Evolutionary conservation across 2,888 invertebrate genomes (phyloP), one percentile per base, ranked within the genome.

Genomic region (Tetramorium bicarinatum): DNA sequence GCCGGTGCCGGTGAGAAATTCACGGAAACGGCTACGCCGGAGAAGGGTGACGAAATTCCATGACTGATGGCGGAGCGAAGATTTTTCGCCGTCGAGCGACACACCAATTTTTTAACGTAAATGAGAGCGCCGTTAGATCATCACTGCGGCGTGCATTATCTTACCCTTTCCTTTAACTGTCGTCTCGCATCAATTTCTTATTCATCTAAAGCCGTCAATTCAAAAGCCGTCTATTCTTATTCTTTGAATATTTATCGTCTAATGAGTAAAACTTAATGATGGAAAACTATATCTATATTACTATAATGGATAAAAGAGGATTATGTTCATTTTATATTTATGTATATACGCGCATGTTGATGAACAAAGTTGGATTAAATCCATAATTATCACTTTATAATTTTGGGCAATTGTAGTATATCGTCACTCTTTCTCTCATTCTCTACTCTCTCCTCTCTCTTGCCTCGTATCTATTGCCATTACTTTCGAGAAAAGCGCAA

Each of bases 1-100:
- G 47, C 66, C 47, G 47, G 83, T 81, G 82, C 82, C 87, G 66
- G 76, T 82, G 79, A 89, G 87, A 89, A 90, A 90, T 91, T 90
- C 89, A 81, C 82, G 85, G 69, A 84, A 74, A 66, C 72, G 61
- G 21, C 41, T 54, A 66, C 29, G 21, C 18, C 29, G 52, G 13
- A 71, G 44, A 54, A 79, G 81, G 52, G 87, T 83, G 88, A 71
- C 89, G 84, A 87, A 86, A 89, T 89, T 89, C 80, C 83, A 41
- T 82, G 81, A 87, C 84, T 80, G 71, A 84, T 72, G 75, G 67
- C 56, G 54, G 44, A 75, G 83, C 66, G 72, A 75, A 44, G 34
- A 56, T 64, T 47, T 72, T 82, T 54, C 67, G 54, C 56, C 29
- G 29, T 67, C 66, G n/a, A 25, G 34, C 34, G 62, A 41, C 59